Evolutionary conservation across 2,797 vertebrate species (phyloP).

Genomic region (Manis pentadactyla): DNA sequence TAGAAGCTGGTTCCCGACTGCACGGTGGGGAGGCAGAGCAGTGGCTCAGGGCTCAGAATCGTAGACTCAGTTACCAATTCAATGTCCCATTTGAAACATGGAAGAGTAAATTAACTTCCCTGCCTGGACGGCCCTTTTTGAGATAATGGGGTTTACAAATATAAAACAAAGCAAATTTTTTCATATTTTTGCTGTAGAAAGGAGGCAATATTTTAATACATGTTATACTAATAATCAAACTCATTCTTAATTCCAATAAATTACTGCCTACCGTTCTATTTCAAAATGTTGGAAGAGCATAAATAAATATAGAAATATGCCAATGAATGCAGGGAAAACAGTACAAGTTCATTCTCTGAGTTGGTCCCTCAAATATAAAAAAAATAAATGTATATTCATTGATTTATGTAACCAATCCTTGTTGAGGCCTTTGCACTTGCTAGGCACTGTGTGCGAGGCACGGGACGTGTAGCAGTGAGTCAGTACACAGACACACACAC

Average conservation of each 20-base stretch:
- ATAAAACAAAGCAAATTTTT: slow-evolving; percentile 6
- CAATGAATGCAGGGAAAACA: background rate
- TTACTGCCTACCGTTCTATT: background rate
- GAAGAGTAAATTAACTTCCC: background rate
- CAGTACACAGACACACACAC: background rate
- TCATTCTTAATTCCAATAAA: slow-evolving; percentile 30
- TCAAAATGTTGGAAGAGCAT: slow-evolving; percentile 6
- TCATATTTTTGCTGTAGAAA: background rate
- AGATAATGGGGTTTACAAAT: slow-evolving; percentile 22
- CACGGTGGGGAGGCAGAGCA: background rate
- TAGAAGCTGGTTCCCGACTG: background rate
- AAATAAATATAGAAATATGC: slow-evolving; percentile 21
- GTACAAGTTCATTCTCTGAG: slow-evolving; percentile 21
- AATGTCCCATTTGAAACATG: background rate
- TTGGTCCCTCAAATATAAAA: slow-evolving; percentile 1
- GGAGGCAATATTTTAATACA: slow-evolving; percentile 16
- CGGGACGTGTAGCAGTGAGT: background rate
- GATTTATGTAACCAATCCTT: background rate
- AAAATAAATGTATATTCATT: background rate
- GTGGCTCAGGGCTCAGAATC: background rate
- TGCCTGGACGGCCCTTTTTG: background rate
- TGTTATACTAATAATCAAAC: slow-evolving; percentile 4
- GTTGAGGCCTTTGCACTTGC: background rate
- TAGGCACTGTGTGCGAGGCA: background rate
- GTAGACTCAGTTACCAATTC: background rate